Base-by-base conservation (phyloP, 1,140 invertebrate genomes). In the Gryllus bimaculatus region DNA sequence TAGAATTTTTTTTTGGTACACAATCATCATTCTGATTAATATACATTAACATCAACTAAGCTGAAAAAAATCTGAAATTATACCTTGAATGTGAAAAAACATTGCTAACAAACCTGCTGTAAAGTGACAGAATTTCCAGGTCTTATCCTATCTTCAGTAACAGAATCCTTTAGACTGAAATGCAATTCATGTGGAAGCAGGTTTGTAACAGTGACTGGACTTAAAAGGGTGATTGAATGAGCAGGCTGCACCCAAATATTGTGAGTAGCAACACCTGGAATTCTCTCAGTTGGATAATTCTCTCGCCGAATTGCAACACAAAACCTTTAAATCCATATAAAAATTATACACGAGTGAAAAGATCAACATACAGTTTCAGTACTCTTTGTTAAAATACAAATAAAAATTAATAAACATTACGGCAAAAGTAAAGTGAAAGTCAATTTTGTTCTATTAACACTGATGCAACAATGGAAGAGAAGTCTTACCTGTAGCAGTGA, bases 171-270 rank as follows among this genome's bases (percentile, higher is more conserved):
- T n/a, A 90, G 86, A 82, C 88, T 88, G 84, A 90, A 94, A 75
- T 89, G 86, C 75, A 95, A 83, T 84, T 94, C 93, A 80, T 93
- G 88, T 8, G 93, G 93, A 78, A 96, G 86, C 81, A 95, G 86
- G 90, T 94, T 95, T 48, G 90, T 90, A 84, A 99, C 83, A 20
- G 92, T 92, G 0, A 99, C 87, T 2, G 95, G 95, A 47, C 96
- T 93, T 79, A 95, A 85, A 39, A 99, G 86, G 8, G 90, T 92
- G 78, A 99, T 92, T 8, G 91, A 91, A 85, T 99, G 97, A 0
- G 93, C 96, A 26, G 96, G 94, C 78, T 95, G 89, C 12, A 87
- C 83, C 83, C 83, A 84, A 47, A 81, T 78, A 54, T 79, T 73
- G 8, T 74, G 77, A 13, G 83, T 48, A 54, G 76, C 39, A 39